These are phyloP conservation scores for Pygmarrhopalites habei DNA, from an alignment of 1,140 invertebrate species.

Conservation along the genomic window DNA sequence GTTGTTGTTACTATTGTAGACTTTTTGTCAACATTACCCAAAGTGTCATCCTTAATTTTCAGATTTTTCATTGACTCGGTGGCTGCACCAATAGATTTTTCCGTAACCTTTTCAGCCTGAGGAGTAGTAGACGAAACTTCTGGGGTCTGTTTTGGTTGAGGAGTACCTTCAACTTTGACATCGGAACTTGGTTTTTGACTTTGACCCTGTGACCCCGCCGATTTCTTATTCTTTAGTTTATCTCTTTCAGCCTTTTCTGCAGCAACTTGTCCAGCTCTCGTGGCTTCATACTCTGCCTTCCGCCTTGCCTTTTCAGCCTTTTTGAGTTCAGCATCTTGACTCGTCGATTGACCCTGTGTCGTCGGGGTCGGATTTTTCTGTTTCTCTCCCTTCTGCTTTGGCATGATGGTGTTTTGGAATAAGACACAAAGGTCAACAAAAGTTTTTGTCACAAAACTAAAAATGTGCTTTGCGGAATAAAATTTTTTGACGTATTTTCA, in stretches of 20 bases:
- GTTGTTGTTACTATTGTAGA: neutral
- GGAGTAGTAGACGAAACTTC: no score
- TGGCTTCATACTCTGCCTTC: neutral
- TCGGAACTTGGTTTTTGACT: neutral
- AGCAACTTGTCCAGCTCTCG: neutral
- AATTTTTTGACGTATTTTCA: neutral
- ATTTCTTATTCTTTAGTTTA: conserved; percentile 6
- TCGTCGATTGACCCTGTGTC: no score
- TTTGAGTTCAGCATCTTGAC: no score
- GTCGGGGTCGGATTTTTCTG: no score
- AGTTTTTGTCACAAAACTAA: no score
- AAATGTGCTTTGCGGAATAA: no score
- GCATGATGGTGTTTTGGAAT: no score
- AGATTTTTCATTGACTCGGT: neutral
- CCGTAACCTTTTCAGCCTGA: neutral
- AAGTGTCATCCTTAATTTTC: neutral
- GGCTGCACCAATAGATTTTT: neutral
- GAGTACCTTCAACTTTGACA: neutral
- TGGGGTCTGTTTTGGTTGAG: neutral
- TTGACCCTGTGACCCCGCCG: neutral
- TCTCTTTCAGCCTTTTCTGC: conserved; percentile 1
- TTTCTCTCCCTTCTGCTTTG: no score
- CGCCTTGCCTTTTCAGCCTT: neutral
- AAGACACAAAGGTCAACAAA: neutral
- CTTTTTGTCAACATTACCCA: no score